phyloP scores from a whole-genome alignment of 2,888 invertebrate genomes.

The Brassicogethes aeneus region DNA sequence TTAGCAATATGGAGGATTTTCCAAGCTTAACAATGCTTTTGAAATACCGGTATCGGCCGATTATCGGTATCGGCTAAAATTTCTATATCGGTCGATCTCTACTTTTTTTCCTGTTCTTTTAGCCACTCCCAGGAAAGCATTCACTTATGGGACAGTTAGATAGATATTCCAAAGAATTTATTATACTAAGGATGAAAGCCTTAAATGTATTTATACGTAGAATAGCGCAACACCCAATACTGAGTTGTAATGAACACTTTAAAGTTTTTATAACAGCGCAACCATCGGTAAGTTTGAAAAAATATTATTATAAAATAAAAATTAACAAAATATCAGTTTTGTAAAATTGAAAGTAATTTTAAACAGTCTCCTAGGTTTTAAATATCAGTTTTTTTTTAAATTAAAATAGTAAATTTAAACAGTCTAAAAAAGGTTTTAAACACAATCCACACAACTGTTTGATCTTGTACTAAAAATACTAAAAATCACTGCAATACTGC shows the following conservation, averaged over 20 bases:
- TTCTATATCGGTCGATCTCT: conserved; percentile 2
- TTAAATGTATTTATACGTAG: conserved; percentile 57
- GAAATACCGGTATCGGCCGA: background rate
- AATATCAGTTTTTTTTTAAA: no score
- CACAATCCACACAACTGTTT: no score
- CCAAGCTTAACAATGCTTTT: no score
- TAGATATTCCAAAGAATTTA: conserved; percentile 62
- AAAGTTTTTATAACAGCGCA: conserved; percentile 57
- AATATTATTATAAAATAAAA: background rate
- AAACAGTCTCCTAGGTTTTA: no score
- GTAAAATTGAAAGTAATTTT: no score
- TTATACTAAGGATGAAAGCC: conserved; percentile 54
- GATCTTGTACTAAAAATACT: no score
- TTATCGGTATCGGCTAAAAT: background rate
- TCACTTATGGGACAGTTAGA: conserved; percentile 57
- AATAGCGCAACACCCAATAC: conserved; percentile 58
- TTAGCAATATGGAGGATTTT: no score
- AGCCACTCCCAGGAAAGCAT: conserved; percentile 65
- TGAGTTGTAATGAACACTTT: conserved; percentile 56
- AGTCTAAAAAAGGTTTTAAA: no score
- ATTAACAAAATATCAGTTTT: background rate
- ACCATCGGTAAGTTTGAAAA: conserved; percentile 44
- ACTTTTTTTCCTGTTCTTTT: conserved; percentile 30
- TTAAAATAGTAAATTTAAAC: no score
- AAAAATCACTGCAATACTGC: no score